Evolutionary conservation across 1,140 invertebrate species (phyloP).

Genomic region (Acromyrmex heyeri): DNA sequence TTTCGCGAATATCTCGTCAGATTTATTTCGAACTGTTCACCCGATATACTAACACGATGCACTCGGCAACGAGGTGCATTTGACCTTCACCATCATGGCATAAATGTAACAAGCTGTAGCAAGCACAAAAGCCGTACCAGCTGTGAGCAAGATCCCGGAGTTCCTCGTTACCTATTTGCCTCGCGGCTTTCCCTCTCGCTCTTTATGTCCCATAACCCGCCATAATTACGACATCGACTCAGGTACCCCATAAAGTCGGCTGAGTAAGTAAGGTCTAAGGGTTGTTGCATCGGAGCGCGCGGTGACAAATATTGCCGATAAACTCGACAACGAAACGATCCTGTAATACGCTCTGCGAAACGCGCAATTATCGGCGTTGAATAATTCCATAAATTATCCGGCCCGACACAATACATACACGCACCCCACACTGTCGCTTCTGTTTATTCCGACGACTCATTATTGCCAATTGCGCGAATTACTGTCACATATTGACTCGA

Average conservation of each 20-base stretch:
- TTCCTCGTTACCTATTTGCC: slow-evolving; percentile 19
- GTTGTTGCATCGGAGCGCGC: slow-evolving; percentile 49
- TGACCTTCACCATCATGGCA: slow-evolving; percentile 33
- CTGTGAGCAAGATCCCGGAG: slow-evolving; percentile 65
- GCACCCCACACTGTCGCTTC: not conserved
- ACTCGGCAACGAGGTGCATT: not conserved
- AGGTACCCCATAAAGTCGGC: slow-evolving; percentile 56
- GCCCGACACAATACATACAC: not conserved
- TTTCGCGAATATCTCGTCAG: not conserved
- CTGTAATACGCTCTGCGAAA: slow-evolving; percentile 61
- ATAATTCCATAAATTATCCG: slow-evolving; percentile 55
- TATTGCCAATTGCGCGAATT: slow-evolving; percentile 50
- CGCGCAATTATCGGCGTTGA: slow-evolving; percentile 62
- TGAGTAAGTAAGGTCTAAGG: slow-evolving; percentile 63
- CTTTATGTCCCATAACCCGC: slow-evolving; percentile 75
- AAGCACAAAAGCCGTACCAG: slow-evolving; percentile 63
- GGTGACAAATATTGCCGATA: slow-evolving; percentile 73
- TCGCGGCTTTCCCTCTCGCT: slow-evolving; percentile 8
- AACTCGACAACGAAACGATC: slow-evolving; percentile 53
- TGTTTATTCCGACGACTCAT: slow-evolving; percentile 36
- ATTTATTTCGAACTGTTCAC: not conserved
- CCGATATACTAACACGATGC: not conserved
- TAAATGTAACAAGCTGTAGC: slow-evolving; percentile 40
- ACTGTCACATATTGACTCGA: slow-evolving; percentile 48
- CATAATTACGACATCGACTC: slow-evolving; percentile 76